Conservation (phyloP, 2,113 vertebrate genomes). For the Vulpes vulpes region DNA sequence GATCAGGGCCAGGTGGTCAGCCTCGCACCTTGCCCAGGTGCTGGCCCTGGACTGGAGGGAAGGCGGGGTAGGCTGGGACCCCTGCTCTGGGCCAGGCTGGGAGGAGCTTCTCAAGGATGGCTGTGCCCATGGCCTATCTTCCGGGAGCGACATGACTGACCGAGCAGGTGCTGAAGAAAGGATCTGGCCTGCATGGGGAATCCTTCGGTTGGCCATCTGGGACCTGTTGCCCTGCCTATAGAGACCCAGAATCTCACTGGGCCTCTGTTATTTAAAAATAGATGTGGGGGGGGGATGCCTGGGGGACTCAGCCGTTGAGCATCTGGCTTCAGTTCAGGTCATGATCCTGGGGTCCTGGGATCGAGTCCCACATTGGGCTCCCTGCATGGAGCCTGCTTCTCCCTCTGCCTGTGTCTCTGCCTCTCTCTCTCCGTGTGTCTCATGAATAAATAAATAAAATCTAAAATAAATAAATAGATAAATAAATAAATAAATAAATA, state of each 20-base stretch:
- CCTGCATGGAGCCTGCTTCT: too few species aligned
- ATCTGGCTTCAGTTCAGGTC: too few species aligned
- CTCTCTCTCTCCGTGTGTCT: too few species aligned
- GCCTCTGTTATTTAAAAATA: neutral
- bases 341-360: too few species aligned
- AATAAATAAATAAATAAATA: too few species aligned
- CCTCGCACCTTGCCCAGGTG: neutral
- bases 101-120: neutral
- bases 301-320: too few species aligned
- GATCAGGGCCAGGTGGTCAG: neutral
- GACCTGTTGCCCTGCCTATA: neutral
- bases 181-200: rapidly evolving
- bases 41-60: neutral
- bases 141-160: neutral
- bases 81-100: neutral
- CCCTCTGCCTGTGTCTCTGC: too few species aligned
- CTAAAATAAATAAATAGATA: too few species aligned
- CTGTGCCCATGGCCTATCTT: neutral
- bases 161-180: neutral
- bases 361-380: too few species aligned
- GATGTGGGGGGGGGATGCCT: neutral
- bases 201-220: neutral
- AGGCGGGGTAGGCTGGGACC: neutral
- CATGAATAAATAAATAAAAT: too few species aligned
- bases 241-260: neutral